A percentile compares a stretch with the other conserved stretches of the same genome.
Evolutionary conservation across 2,797 vertebrate genomes (phyloP).

Genomic region (Scleropages formosus): DNA sequence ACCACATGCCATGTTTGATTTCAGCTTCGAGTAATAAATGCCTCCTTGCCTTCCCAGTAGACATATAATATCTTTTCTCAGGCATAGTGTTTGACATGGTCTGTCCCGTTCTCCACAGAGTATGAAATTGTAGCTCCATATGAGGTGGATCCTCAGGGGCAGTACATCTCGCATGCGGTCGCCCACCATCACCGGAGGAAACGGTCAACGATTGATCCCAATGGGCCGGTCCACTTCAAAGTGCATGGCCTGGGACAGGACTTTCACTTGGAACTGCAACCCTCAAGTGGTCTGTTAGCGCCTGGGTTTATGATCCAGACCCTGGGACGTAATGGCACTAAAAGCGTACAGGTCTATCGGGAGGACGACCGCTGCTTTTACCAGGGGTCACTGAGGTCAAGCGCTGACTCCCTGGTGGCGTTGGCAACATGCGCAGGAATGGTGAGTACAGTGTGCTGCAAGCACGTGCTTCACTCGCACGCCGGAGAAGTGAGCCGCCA

Average conservation of each 20-base stretch:
- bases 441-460: slow-evolving; percentile 72
- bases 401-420: slow-evolving; percentile 79
- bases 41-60: slow-evolving; percentile 22
- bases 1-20: slow-evolving; percentile 31
- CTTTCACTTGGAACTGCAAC: slow-evolving; percentile 79
- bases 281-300: slow-evolving; percentile 66
- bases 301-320: slow-evolving; percentile 80
- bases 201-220: slow-evolving; percentile 44
- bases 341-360: slow-evolving; percentile 65
- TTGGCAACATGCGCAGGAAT: slow-evolving; percentile 84
- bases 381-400: slow-evolving; percentile 76
- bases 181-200: slow-evolving; percentile 69
- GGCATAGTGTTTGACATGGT: slow-evolving; percentile 3
- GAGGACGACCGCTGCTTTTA: slow-evolving; percentile 82
- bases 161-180: slow-evolving; percentile 74
- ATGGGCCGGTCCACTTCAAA: slow-evolving; percentile 65
- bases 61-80: slow-evolving; percentile 25
- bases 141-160: slow-evolving; percentile 74
- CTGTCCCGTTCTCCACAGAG: slow-evolving; percentile 61
- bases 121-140: slow-evolving; percentile 82
- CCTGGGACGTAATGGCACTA: slow-evolving; percentile 70
- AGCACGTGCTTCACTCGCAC: neutral
- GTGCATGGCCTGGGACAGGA: slow-evolving; percentile 75
- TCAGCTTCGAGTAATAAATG: too few relatives aligned
- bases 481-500: too few relatives aligned